Conservation (phyloP, 1,140 invertebrate genomes). For the Portunus trituberculatus region DNA sequence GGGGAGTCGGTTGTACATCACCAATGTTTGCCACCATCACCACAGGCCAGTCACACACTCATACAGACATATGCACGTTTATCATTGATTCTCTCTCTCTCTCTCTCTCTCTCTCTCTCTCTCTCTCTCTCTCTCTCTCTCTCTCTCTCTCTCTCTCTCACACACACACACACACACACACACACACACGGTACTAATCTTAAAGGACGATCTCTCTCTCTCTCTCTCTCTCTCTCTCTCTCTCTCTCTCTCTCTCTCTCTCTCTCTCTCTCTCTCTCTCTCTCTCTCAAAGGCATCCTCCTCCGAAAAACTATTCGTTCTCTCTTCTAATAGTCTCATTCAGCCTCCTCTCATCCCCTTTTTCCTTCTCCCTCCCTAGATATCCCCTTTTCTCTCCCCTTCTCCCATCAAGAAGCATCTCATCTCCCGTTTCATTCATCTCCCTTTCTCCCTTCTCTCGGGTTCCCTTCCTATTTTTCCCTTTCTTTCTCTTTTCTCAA, state of each 20-base stretch:
- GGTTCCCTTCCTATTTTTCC: not conserved
- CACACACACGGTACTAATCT: not conserved
- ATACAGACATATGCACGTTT: not conserved
- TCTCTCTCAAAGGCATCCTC: not conserved
- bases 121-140: conserved; percentile 17
- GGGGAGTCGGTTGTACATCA: too few relatives aligned
- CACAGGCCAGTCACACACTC: too few relatives aligned
- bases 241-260: conserved; percentile 43
- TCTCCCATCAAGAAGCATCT: not conserved
- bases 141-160: conserved; percentile 29
- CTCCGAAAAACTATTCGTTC: too few relatives aligned
- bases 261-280: conserved; percentile 64
- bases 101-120: conserved; percentile 3
- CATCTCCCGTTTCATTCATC: not conserved
- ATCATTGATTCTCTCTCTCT: not conserved
- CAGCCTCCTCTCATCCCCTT: too few relatives aligned
- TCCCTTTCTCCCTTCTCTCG: not conserved
- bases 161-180: not conserved
- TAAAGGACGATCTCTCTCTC: not conserved
- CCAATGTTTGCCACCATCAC: too few relatives aligned
- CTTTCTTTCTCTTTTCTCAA: not conserved
- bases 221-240: conserved; percentile 39
- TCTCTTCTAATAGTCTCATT: too few relatives aligned
- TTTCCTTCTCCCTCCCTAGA: not conserved
- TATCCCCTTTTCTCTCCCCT: conserved; percentile 37